These are phyloP conservation scores for Mirounga angustirostris DNA, from an alignment of 2,113 vertebrate genomes.

Conservation along the genomic window DNA sequence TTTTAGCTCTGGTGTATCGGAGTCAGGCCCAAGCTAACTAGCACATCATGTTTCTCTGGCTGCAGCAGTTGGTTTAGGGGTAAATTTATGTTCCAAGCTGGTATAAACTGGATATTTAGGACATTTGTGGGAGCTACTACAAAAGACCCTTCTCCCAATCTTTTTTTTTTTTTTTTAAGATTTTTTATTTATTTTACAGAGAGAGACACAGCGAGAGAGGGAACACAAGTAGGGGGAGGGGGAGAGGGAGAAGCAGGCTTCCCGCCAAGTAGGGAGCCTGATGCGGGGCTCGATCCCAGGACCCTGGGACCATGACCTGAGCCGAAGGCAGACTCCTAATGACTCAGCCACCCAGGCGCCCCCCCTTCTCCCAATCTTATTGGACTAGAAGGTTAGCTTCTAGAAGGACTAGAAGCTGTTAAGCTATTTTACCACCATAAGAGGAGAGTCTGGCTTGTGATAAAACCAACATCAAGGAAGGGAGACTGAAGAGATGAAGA, in stretches of 20 bases:
- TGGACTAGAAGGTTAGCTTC: conserved; percentile 7
- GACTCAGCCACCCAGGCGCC: no score
- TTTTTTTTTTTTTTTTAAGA: no score
- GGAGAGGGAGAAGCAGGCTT: no score
- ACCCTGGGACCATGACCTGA: no score
- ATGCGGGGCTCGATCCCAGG: no score
- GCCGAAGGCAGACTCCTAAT: no score
- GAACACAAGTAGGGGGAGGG: no score
- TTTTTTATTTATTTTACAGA: no score
- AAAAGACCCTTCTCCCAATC: background rate
- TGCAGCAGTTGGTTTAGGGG: background rate
- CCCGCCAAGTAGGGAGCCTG: no score
- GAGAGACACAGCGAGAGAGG: no score
- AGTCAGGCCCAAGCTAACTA: background rate
- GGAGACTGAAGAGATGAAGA: background rate
- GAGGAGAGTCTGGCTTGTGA: background rate
- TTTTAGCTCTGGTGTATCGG: background rate
- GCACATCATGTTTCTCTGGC: background rate
- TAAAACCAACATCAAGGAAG: background rate
- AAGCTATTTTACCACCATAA: background rate
- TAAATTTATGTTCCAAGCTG: background rate
- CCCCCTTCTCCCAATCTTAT: background rate
- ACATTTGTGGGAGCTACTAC: background rate
- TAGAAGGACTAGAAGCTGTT: background rate
- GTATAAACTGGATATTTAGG: background rate